These are phyloP conservation scores for Aptenodytes forsteri DNA, from an alignment of 2,113 vertebrate species.

Conservation along the genomic window DNA sequence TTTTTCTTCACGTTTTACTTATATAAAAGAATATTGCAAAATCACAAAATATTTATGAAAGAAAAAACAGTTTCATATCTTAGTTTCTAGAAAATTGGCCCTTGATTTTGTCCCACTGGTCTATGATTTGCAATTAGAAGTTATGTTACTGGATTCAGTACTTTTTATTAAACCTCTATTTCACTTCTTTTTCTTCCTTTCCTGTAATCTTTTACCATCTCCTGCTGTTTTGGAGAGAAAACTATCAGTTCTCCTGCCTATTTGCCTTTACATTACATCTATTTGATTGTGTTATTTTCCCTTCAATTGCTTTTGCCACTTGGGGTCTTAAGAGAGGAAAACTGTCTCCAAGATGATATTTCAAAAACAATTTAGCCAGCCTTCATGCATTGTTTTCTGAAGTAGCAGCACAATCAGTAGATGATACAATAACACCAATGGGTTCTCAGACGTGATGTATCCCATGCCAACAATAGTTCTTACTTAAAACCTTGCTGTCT, in stretches of 20 bases:
- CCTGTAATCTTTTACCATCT: not conserved
- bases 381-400: not conserved
- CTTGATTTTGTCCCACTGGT: not conserved
- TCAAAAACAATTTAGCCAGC: conserved; percentile 34
- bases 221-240: not conserved
- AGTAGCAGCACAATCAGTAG: not conserved
- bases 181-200: not conserved
- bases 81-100: not conserved
- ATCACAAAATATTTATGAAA: not conserved
- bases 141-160: not conserved
- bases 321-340: conserved; percentile 21
- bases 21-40: not conserved
- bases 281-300: conserved; percentile 12
- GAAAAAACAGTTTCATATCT: not conserved
- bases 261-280: conserved; percentile 14
- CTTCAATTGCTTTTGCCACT: conserved; percentile 37
- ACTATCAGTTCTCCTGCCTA: not conserved
- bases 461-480: not conserved
- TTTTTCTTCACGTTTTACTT: not conserved
- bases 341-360: not conserved
- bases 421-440: not conserved
- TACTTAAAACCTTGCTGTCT: not conserved
- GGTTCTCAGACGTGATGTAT: not conserved
- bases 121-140: not conserved
- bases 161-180: not conserved